Evolutionary conservation across 1,140 invertebrate genomes (phyloP), one percentile per base, ranked within the genome.

Genomic region (Aphaenogaster rudis): DNA sequence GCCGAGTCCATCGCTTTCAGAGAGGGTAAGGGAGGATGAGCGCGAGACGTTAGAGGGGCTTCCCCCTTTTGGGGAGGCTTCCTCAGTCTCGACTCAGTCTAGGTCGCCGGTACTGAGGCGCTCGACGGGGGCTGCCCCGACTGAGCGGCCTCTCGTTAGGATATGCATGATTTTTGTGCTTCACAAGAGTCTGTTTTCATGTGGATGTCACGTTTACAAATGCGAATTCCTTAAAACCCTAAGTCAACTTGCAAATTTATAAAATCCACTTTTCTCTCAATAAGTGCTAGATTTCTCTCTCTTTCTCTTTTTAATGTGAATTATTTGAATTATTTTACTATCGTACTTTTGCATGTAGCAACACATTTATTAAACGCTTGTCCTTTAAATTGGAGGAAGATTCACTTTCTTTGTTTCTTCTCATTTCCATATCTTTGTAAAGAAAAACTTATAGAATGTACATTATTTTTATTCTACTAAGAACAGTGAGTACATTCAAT

Each of bases 391-490:
- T 61, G 3, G 11, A 59, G 2, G 3, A 15, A 81, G 0, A 81
- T 69, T 57, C 1, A 45, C 15, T 45, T 6, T 80, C 13, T 77
- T 50, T 74, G 9, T 52, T 57, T 39, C 54, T n/a, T 57, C 17
- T 57, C 36, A 48, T 81, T 1, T 81, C 17, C 7, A 4, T 21
- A 39, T 61, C 7, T 54, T 54, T 48, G 15, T 33, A 13, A 42
- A 17, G 3, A 17, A 45, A 77, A 42, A 67, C n/a, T 3, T n/a
- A 45, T 39, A 67, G 54, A 54, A 15, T 13, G 17, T 88, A 72
- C 59, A 86, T 28, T 80, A 59, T 69, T 54, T 86, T 89, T 36
- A 78, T 52, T 87, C 88, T 86, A 94, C 96, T n/a, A n/a, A n/a
- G n/a, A n/a, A n/a, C n/a, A n/a, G n/a, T n/a, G n/a, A n/a, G n/a